Conservation (phyloP, 2,888 invertebrate species). For the Rhamphomyia laevipes region DNA sequence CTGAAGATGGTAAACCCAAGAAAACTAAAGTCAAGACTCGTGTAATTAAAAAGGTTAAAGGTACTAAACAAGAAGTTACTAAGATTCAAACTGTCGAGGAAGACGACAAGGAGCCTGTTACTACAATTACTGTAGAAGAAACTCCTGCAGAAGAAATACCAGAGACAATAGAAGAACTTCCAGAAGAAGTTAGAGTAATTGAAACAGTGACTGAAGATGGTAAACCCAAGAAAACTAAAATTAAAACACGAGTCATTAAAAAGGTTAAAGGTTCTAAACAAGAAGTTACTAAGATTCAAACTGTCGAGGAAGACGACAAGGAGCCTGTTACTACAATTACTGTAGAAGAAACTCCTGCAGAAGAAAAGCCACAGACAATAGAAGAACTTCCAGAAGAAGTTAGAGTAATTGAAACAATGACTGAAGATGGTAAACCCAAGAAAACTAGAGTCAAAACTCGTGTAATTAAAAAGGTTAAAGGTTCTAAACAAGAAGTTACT, state of each 20-base stretch:
- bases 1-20: constrained; percentile 18
- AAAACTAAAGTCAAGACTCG: constrained; percentile 16
- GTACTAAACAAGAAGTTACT: constrained; percentile 20
- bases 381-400: constrained; percentile 24
- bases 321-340: constrained; percentile 26
- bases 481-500: constrained; percentile 31
- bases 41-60: constrained; percentile 7
- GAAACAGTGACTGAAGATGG: constrained; percentile 5
- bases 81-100: constrained; percentile 18
- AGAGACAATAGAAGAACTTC: constrained; percentile 25
- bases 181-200: constrained; percentile 20
- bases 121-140: constrained; percentile 25
- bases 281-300: constrained; percentile 14
- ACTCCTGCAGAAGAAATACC: constrained; percentile 25
- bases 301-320: constrained; percentile 27
- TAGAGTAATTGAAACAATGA: constrained; percentile 13
- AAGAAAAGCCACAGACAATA: constrained; percentile 22
- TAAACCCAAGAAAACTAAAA: constrained; percentile 22
- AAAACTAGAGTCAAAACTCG: constrained; percentile 22
- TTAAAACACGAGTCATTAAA: constrained; percentile 21
- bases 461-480: constrained; percentile 20
- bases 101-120: constrained; percentile 20
- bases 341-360: constrained; percentile 17
- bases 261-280: constrained; percentile 15
- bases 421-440: constrained; percentile 26